A percentile compares a stretch with the other conserved stretches of the same genome.
Conservation (phyloP, 1,140 invertebrate genomes). For the Saccostrea glomerata region DNA sequence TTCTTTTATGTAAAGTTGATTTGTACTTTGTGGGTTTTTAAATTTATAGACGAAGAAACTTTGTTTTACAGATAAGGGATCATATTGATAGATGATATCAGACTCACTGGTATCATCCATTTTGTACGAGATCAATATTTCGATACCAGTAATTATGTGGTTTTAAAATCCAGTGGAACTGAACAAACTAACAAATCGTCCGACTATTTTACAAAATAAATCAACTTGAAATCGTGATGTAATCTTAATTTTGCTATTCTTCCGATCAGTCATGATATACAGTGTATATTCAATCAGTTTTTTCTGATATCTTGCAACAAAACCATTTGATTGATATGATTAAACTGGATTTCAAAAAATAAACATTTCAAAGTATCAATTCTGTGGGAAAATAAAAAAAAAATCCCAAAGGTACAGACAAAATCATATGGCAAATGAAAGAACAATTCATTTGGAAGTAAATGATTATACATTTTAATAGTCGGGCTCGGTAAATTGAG, state of each 20-base stretch:
- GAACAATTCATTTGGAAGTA: not conserved
- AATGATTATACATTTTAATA: slow-evolving; percentile 24
- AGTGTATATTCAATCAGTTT: not conserved
- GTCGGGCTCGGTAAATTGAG: not conserved
- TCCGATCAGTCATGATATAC: too few species aligned
- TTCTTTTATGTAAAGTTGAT: too few species aligned
- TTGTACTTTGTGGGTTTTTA: too few species aligned
- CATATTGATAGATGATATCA: too few species aligned
- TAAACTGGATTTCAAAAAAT: not conserved
- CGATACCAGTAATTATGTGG: not conserved
- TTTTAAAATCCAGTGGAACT: not conserved
- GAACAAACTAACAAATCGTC: not conserved
- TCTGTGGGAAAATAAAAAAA: not conserved
- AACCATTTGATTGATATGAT: not conserved
- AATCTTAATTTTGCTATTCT: not conserved
- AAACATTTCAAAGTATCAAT: not conserved
- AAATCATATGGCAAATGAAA: not conserved
- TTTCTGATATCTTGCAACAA: not conserved
- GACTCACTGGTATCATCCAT: too few species aligned
- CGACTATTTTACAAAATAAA: not conserved
- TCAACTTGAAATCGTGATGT: not conserved
- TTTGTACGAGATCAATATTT: not conserved
- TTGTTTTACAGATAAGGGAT: too few species aligned
- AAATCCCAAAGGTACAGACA: not conserved
- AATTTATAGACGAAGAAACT: too few species aligned